phyloP scores from a whole-genome alignment of 2,888 invertebrate genomes.

The Nasonia oneida region DNA sequence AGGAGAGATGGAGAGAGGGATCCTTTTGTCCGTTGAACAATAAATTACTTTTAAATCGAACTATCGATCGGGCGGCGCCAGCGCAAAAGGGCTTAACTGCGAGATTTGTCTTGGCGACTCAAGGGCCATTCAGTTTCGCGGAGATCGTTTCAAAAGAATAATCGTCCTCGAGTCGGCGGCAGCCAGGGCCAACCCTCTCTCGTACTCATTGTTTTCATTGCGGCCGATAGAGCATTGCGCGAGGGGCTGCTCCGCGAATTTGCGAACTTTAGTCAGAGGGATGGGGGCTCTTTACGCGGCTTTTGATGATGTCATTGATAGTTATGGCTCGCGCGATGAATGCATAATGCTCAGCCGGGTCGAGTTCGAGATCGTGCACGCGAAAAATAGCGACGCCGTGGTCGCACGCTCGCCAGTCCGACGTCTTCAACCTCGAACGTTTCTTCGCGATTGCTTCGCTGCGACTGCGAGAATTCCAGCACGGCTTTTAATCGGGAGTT shows the following conservation, averaged over 20 bases:
- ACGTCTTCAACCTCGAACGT: neutral
- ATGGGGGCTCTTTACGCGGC: constrained; percentile 9
- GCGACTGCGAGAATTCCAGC: neutral
- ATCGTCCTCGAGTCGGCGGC: constrained; percentile 8
- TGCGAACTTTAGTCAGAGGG: constrained; percentile 26
- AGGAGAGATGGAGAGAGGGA: constrained; percentile 11
- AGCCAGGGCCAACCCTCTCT: neutral
- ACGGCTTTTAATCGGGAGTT: neutral
- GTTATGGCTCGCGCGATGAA: constrained; percentile 40
- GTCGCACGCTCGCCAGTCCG: neutral
- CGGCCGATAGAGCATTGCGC: constrained; percentile 1
- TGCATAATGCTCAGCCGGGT: neutral
- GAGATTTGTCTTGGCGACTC: constrained; percentile 60
- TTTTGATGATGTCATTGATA: constrained; percentile 40
- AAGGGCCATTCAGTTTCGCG: constrained; percentile 53
- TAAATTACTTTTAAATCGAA: constrained; percentile 64
- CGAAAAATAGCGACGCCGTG: neutral
- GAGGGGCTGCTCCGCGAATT: neutral
- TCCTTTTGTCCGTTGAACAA: constrained; percentile 61
- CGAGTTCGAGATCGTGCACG: neutral
- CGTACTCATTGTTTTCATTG: constrained; percentile 44
- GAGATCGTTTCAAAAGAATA: constrained; percentile 58
- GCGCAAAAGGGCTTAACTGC: constrained; percentile 53
- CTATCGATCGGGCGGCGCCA: constrained; percentile 48
- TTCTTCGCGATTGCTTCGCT: neutral